phyloP scores from a whole-genome alignment of 2,888 invertebrate genomes.

The Physocephala rufipes region DNA sequence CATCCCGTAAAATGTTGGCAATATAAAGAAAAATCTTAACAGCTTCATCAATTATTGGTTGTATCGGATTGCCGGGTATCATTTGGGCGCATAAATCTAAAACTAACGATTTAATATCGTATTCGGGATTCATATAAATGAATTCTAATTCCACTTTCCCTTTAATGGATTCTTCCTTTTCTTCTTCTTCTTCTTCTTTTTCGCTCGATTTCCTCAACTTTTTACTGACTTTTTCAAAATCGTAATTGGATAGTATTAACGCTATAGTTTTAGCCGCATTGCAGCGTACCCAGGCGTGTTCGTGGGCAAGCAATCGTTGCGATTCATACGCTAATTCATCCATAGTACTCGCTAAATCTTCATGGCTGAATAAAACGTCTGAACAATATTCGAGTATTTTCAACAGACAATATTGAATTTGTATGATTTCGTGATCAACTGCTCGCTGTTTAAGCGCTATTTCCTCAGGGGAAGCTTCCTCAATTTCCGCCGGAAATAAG shows the following conservation, averaged over 20 bases:
- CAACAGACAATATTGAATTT: slow-evolving; percentile 76
- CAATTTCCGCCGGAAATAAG: slow-evolving; percentile 25
- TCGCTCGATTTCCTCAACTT: slow-evolving; percentile 64
- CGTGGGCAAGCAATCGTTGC: slow-evolving; percentile 78
- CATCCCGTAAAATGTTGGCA: slow-evolving; percentile 72
- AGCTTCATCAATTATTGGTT: slow-evolving; percentile 77
- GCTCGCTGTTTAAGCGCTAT: slow-evolving; percentile 70
- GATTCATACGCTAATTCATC: slow-evolving; percentile 74
- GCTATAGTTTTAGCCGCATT: slow-evolving; percentile 81
- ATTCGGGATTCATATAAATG: slow-evolving; percentile 72
- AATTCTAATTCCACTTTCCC: slow-evolving; percentile 66
- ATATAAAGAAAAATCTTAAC: slow-evolving; percentile 76
- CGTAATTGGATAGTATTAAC: slow-evolving; percentile 73
- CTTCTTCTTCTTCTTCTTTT: slow-evolving; percentile 32
- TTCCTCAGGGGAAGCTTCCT: slow-evolving; percentile 47
- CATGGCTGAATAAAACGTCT: slow-evolving; percentile 67
- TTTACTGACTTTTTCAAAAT: slow-evolving; percentile 70
- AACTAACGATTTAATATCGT: slow-evolving; percentile 73
- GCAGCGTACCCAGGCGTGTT: slow-evolving; percentile 88
- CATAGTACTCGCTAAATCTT: slow-evolving; percentile 55
- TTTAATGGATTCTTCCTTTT: background rate
- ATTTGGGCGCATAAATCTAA: slow-evolving; percentile 81
- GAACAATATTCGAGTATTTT: slow-evolving; percentile 75
- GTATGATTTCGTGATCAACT: slow-evolving; percentile 79
- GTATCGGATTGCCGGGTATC: slow-evolving; percentile 72